Percentiles rank a stretch among this genome's conserved stretches.
phyloP scores from a whole-genome alignment of 2,888 invertebrate species.

The Timema podura region DNA sequence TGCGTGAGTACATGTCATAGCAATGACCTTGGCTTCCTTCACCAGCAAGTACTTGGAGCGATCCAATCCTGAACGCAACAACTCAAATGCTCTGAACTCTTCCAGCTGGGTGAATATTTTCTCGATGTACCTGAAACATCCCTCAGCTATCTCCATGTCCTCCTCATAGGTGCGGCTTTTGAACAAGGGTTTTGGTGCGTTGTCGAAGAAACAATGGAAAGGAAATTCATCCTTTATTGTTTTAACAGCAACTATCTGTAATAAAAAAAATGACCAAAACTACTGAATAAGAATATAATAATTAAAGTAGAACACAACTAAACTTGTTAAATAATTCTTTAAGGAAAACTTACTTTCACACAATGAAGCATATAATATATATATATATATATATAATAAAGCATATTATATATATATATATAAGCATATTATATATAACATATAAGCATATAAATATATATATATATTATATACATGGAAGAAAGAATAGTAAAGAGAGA shows the following conservation, averaged over 20 bases:
- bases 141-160: constrained; percentile 83
- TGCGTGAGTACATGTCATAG: constrained; percentile 99
- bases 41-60: constrained; percentile 94
- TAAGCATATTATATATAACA: too few species aligned
- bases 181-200: constrained; percentile 91
- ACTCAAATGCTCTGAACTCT: constrained; percentile 97
- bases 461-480: too few species aligned
- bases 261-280: constrained; percentile 11
- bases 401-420: too few species aligned
- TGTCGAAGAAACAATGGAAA: constrained; percentile 87
- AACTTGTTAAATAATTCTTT: too few species aligned
- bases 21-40: constrained; percentile 98
- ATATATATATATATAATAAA: too few species aligned
- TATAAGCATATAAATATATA: too few species aligned
- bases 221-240: constrained; percentile 80
- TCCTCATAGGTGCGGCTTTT: constrained; percentile 70
- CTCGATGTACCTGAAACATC: constrained; percentile 91
- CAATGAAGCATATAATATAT: too few species aligned
- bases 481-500: too few species aligned
- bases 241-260: constrained; percentile 45
- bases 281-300: too few species aligned
- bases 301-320: too few species aligned
- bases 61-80: constrained; percentile 91
- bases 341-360: too few species aligned
- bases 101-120: constrained; percentile 95